phyloP scores from a whole-genome alignment of 2,797 vertebrate genomes.

The Chelmon rostratus region DNA sequence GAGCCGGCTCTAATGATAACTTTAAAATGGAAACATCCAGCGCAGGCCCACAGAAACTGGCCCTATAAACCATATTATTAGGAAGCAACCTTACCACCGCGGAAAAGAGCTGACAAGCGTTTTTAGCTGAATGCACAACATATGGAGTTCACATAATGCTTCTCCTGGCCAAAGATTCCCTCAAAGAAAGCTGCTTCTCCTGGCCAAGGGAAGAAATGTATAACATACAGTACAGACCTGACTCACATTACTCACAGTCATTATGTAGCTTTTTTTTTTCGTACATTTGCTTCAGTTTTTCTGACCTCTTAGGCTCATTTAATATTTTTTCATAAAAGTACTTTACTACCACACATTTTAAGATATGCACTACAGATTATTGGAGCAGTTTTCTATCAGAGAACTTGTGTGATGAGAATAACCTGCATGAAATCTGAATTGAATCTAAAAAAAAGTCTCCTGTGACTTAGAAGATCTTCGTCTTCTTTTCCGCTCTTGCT shows the following conservation, averaged over 20 bases:
- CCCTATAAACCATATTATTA: constrained; percentile 81
- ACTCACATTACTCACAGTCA: neutral
- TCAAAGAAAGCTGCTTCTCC: constrained; percentile 30
- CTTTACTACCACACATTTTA: neutral
- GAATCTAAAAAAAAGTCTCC: neutral
- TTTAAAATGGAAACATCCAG: constrained; percentile 84
- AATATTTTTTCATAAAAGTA: neutral
- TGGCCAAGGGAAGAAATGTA: neutral
- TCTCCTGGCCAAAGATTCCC: constrained; percentile 21
- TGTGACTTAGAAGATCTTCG: neutral
- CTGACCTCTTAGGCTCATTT: neutral
- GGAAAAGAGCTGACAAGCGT: constrained; percentile 83
- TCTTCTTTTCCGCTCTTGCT: neutral
- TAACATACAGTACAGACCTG: neutral
- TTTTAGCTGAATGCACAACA: constrained; percentile 78
- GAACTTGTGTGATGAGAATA: neutral
- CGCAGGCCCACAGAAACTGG: constrained; percentile 66
- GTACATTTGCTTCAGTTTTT: neutral
- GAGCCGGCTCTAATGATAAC: constrained; percentile 77
- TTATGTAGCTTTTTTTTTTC: neutral
- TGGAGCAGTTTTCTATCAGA: neutral
- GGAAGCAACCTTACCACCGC: constrained; percentile 73
- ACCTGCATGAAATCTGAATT: neutral
- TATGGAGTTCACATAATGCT: constrained; percentile 60
- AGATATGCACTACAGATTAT: neutral